Evolutionary conservation across 2,113 vertebrate genomes (phyloP).

Genomic region (Xiphophorus couchianus): DNA sequence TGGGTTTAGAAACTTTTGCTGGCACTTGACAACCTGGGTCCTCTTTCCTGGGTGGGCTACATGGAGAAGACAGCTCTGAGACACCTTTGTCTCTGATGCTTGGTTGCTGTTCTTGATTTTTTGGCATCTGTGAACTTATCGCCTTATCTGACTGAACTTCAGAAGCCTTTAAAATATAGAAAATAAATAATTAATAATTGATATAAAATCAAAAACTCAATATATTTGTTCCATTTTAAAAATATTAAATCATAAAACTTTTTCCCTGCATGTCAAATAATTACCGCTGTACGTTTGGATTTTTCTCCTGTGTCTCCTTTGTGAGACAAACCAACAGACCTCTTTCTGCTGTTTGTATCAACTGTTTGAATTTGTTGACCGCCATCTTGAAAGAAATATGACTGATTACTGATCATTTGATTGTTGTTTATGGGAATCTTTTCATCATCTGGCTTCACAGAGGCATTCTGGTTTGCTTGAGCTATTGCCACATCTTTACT

Average conservation of each 20-base stretch:
- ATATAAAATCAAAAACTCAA: background rate
- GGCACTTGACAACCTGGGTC: background rate
- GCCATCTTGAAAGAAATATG: no score
- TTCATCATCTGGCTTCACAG: background rate
- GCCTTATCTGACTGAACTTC: background rate
- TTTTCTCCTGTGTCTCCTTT: no score
- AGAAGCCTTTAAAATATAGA: background rate
- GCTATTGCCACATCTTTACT: background rate
- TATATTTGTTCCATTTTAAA: no score
- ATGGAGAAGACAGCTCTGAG: background rate
- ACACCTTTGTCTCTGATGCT: background rate
- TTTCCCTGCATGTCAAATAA: no score
- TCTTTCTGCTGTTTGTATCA: no score
- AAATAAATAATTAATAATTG: background rate
- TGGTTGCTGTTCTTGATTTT: background rate
- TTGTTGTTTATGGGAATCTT: background rate
- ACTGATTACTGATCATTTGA: background rate
- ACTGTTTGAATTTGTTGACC: no score
- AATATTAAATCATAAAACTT: no score
- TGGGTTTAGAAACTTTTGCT: no score
- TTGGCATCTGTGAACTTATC: background rate
- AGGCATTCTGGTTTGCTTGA: background rate
- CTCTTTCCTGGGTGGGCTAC: background rate
- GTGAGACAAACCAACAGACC: no score
- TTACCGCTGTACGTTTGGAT: no score